Conservation (phyloP, 2,113 vertebrate species). For the Protobothrops mucrosquamatus region DNA sequence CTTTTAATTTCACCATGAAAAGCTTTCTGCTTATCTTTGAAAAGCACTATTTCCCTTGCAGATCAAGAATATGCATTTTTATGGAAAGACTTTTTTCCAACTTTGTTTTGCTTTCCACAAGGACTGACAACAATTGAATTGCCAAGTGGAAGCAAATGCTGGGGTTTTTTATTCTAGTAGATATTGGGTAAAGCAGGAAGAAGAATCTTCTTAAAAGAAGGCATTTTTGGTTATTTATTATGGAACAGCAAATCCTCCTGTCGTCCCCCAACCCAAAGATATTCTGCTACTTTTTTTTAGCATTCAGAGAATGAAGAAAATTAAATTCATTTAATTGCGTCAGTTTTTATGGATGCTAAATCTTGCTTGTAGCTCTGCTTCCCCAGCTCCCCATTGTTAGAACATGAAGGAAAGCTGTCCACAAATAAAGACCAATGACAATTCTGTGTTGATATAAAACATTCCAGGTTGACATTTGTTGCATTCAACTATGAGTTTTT, state of each 20-base stretch:
- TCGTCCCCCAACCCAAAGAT: not conserved
- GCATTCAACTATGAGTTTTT: not conserved
- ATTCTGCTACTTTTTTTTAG: not conserved
- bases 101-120: constrained; percentile 10
- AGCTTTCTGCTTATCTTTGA: constrained; percentile 12
- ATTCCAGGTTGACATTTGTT: constrained; percentile 21
- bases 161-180: not conserved
- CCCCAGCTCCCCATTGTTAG: too few species aligned
- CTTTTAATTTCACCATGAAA: constrained; percentile 9
- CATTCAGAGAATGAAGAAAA: not conserved
- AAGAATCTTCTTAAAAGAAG: not conserved
- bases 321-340: not conserved
- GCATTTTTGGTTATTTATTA: not conserved
- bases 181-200: not conserved
- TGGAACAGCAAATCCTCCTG: not conserved
- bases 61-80: not conserved
- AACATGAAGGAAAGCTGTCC: not conserved
- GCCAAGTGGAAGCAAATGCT: constrained; percentile 13
- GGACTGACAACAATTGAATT: not conserved
- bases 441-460: not conserved
- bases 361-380: not conserved
- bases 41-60: constrained; percentile 17
- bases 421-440: not conserved
- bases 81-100: not conserved
- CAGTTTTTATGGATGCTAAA: not conserved